Percentiles rank a stretch among this genome's conserved stretches.
Evolutionary conservation across 2,113 vertebrate genomes (phyloP).

Genomic region (Arvicanthis niloticus): DNA sequence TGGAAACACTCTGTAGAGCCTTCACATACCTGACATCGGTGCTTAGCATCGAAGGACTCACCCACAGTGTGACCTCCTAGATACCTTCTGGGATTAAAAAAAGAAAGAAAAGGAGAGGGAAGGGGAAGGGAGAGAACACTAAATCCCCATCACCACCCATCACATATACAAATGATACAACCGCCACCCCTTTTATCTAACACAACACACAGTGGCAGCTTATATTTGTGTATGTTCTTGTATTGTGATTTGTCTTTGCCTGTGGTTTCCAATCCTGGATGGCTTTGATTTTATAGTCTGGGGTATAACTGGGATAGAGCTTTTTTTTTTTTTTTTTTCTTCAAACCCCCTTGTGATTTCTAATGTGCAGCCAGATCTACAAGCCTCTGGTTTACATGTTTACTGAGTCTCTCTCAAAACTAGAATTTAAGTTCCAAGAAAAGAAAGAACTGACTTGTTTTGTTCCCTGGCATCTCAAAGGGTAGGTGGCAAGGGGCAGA

Average conservation of each 20-base stretch:
- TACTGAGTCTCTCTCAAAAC: conserved; percentile 10
- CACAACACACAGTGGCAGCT: neutral
- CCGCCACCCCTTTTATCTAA: neutral
- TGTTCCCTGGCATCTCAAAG: neutral
- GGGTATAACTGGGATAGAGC: neutral
- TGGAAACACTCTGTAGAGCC: neutral
- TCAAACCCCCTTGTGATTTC: conserved; percentile 20
- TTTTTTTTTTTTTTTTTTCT: conserved; percentile 17
- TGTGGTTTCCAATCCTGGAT: neutral
- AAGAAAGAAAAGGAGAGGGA: neutral
- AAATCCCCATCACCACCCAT: neutral
- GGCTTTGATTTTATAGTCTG: conserved; percentile 8
- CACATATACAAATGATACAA: neutral
- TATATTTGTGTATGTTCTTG: conserved; percentile 11
- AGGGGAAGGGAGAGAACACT: too few species aligned
- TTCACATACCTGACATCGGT: neutral
- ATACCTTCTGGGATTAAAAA: neutral
- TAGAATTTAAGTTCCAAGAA: conserved; percentile 59
- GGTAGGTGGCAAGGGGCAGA: neutral
- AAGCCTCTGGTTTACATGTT: conserved; percentile 14
- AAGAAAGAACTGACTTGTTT: conserved; percentile 58
- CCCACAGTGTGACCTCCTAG: conserved; percentile 29
- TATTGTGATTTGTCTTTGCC: neutral
- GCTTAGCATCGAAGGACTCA: neutral
- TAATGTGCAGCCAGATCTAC: neutral